Conservation (phyloP, 2,888 invertebrate genomes). For the Eurois occulta region DNA sequence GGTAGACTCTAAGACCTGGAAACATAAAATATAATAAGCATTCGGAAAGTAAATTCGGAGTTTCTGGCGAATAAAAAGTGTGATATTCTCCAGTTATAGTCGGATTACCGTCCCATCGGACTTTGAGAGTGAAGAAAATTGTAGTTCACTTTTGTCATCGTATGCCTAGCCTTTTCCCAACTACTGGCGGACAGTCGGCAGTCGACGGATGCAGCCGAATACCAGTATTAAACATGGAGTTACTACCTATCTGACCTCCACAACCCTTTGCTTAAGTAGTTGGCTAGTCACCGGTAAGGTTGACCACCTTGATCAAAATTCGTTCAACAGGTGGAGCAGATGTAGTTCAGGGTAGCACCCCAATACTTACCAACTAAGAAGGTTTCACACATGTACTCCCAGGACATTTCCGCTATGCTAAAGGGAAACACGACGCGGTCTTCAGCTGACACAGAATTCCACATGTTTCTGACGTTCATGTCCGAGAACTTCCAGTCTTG, state of each 20-base stretch:
- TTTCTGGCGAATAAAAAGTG: too few relatives aligned
- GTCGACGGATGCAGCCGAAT: background rate
- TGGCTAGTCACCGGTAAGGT: background rate
- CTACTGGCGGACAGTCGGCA: too few relatives aligned
- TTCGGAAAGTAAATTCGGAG: background rate
- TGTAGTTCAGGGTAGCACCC: background rate
- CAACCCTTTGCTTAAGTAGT: background rate
- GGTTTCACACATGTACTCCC: constrained; percentile 90
- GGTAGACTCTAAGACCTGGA: constrained; percentile 93
- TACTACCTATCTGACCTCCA: background rate
- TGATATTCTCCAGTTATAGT: background rate
- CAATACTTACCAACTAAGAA: constrained; percentile 81
- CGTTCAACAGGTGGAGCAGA: background rate
- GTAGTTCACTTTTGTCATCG: too few relatives aligned
- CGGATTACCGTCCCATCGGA: background rate
- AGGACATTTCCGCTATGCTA: constrained; percentile 93
- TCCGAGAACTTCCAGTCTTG: constrained; percentile 94
- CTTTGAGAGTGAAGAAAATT: background rate
- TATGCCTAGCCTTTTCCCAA: background rate
- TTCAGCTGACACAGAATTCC: constrained; percentile 88
- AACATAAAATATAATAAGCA: background rate
- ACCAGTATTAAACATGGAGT: background rate
- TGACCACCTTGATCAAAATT: background rate
- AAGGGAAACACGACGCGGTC: constrained; percentile 93
- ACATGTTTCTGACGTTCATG: constrained; percentile 90